Percentiles rank a stretch among this genome's conserved stretches.
Evolutionary conservation across 2,113 vertebrate genomes (phyloP).

Genomic region (Callorhinus ursinus): DNA sequence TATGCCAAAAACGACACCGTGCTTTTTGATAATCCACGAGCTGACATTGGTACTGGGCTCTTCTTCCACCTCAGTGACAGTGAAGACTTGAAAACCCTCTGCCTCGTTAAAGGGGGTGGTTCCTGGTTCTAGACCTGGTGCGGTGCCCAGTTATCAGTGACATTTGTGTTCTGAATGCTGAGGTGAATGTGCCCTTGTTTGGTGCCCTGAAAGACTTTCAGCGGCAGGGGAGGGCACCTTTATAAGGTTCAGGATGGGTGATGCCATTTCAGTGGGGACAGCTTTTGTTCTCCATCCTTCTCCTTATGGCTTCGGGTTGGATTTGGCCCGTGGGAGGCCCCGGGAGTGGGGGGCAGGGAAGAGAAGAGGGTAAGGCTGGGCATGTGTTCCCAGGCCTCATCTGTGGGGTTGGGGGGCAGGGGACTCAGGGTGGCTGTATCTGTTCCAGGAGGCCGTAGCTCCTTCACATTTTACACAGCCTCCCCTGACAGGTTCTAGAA

Average conservation of each 20-base stretch:
- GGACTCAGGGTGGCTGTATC: neutral
- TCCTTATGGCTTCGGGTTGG: fast-evolving
- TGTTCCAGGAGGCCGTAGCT: neutral
- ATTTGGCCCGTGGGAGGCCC: neutral
- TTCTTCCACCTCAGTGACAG: neutral
- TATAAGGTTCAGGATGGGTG: neutral
- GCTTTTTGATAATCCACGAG: neutral
- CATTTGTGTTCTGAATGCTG: fast-evolving
- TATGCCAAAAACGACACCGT: neutral
- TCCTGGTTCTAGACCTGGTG: neutral
- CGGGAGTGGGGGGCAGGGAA: fast-evolving
- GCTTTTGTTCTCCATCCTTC: neutral
- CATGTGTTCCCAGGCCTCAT: neutral
- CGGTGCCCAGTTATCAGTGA: too few species aligned
- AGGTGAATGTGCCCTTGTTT: neutral
- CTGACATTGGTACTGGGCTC: neutral
- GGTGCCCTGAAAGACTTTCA: neutral
- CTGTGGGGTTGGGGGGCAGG: neutral
- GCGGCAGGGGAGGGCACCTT: fast-evolving
- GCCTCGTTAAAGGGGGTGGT: neutral
- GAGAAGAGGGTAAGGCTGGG: neutral
- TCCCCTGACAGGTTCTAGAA: neutral
- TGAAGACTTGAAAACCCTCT: neutral
- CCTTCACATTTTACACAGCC: neutral
- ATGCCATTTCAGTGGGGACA: fast-evolving